Evolutionary conservation across 2,888 invertebrate species (phyloP).

Genomic region (Chrysomela aeneicollis): DNA sequence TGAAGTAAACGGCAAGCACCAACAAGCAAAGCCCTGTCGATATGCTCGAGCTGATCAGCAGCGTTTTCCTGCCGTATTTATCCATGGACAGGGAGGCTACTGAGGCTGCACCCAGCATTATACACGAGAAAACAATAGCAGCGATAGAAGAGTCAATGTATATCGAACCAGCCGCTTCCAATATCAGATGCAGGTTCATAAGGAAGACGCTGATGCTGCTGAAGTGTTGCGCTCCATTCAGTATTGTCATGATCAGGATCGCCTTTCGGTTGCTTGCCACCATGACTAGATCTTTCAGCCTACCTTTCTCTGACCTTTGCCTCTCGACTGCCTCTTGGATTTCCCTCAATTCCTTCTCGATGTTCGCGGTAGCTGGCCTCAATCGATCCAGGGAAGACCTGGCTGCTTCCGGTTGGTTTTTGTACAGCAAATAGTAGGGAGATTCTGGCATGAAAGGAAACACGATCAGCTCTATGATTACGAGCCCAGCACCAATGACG

Average conservation of each 20-base stretch:
- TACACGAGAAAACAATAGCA: constrained; percentile 55
- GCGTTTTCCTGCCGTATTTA: constrained; percentile 55
- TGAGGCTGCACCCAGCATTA: constrained; percentile 54
- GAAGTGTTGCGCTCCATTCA: constrained; percentile 58
- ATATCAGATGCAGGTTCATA: constrained; percentile 58
- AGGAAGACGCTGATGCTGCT: constrained; percentile 58
- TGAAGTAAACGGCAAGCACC: constrained; percentile 55
- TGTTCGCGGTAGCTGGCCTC: constrained; percentile 46
- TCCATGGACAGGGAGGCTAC: constrained; percentile 55
- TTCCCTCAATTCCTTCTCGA: constrained; percentile 54
- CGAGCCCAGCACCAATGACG: constrained; percentile 51
- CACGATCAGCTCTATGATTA: constrained; percentile 50
- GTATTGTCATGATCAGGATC: constrained; percentile 55
- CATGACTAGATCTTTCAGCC: constrained; percentile 54
- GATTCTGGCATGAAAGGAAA: constrained; percentile 59
- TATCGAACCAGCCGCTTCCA: constrained; percentile 54
- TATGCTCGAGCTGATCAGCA: constrained; percentile 53
- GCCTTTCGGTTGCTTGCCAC: constrained; percentile 56
- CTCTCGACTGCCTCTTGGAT: constrained; percentile 53
- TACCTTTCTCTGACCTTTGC: constrained; percentile 54
- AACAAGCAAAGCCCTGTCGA: constrained; percentile 54
- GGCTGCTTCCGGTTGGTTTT: constrained; percentile 52
- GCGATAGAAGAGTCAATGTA: constrained; percentile 50
- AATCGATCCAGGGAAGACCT: constrained; percentile 50
- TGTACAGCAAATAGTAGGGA: constrained; percentile 56